Evolutionary conservation across 2,113 vertebrate genomes (phyloP).

Genomic region (Rhinoderma darwinii): DNA sequence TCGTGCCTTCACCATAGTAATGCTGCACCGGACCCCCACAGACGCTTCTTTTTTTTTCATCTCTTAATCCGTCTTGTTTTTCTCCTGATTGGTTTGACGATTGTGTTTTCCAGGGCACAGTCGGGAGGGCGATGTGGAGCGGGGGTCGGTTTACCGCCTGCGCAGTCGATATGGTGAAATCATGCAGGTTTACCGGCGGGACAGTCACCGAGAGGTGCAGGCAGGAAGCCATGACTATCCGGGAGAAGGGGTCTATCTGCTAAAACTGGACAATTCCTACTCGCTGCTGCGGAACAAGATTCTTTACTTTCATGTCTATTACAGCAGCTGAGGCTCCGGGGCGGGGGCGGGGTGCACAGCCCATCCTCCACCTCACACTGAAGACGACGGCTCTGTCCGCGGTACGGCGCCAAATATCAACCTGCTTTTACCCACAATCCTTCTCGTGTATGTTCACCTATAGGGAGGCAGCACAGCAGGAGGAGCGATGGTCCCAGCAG

Average conservation of each 20-base stretch:
- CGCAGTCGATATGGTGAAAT: constrained; percentile 88
- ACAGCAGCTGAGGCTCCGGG: constrained; percentile 75
- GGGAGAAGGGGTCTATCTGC: constrained; percentile 93
- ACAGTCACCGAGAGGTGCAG: constrained; percentile 90
- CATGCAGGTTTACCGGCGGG: constrained; percentile 90
- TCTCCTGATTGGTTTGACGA: not conserved
- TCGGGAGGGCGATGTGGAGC: constrained; percentile 88
- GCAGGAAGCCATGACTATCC: constrained; percentile 94
- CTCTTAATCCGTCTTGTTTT: too few relatives aligned
- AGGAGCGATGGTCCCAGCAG: too few relatives aligned
- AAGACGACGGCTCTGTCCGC: not conserved
- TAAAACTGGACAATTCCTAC: constrained; percentile 98
- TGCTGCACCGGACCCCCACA: too few relatives aligned
- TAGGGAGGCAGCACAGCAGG: not conserved
- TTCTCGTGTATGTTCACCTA: too few relatives aligned
- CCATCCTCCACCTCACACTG: too few relatives aligned
- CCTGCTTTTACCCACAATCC: not conserved
- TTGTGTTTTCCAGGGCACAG: constrained; percentile 76
- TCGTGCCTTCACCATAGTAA: too few relatives aligned
- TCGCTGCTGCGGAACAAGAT: constrained; percentile 97
- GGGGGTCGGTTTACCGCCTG: constrained; percentile 82
- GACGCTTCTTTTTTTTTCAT: not conserved
- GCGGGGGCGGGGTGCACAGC: not conserved
- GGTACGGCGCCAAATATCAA: too few relatives aligned
- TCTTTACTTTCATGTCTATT: constrained; percentile 95